Evolutionary conservation across 2,888 invertebrate species (phyloP).

Genomic region (Acholoe squamosa): DNA sequence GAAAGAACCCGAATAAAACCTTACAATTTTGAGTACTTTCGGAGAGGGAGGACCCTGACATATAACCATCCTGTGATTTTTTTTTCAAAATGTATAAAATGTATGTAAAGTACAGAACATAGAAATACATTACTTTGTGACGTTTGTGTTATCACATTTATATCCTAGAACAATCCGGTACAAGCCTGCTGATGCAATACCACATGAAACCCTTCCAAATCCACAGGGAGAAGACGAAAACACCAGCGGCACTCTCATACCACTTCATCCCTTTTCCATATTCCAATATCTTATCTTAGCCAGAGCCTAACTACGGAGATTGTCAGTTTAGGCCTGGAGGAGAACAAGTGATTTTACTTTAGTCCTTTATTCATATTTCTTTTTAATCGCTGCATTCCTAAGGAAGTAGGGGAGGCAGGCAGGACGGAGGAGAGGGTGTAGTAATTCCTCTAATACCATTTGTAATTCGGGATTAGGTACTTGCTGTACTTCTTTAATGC

Average conservation of each 20-base stretch:
- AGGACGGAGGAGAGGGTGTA: not conserved
- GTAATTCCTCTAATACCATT: slow-evolving; percentile 3
- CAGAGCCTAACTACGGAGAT: not conserved
- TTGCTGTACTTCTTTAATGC: not conserved
- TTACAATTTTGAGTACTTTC: too few species aligned
- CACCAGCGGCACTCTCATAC: not conserved
- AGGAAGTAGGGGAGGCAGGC: not conserved
- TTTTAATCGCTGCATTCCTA: not conserved
- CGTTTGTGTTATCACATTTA: too few species aligned
- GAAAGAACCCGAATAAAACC: too few species aligned
- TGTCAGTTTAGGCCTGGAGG: not conserved
- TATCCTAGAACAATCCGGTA: too few species aligned
- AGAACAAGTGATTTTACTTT: not conserved
- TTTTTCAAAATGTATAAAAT: too few species aligned
- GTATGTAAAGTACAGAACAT: too few species aligned
- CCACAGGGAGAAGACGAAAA: not conserved
- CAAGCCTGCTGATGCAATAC: too few species aligned
- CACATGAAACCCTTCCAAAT: not conserved
- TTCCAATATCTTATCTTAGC: not conserved
- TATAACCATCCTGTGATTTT: too few species aligned
- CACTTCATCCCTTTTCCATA: not conserved
- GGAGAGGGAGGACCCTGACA: too few species aligned
- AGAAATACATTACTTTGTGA: too few species aligned
- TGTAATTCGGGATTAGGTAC: not conserved
- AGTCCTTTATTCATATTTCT: not conserved